phyloP scores from a whole-genome alignment of 2,888 invertebrate genomes.

The Antheraea assamensis region DNA sequence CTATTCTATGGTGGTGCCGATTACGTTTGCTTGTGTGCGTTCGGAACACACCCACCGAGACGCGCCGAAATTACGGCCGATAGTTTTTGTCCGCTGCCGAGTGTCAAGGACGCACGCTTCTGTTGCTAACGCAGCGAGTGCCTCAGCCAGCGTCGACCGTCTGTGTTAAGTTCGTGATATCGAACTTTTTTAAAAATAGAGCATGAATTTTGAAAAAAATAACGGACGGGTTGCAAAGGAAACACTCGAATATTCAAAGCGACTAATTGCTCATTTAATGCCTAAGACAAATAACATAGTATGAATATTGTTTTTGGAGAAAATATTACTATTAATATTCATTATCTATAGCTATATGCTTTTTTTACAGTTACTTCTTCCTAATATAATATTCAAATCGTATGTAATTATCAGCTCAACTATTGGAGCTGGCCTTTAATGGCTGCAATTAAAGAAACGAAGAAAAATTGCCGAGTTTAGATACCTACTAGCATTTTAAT shows the following conservation, averaged over 20 bases:
- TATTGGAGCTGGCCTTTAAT: slow-evolving; percentile 36
- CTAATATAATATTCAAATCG: not conserved
- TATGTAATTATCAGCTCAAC: slow-evolving; percentile 17
- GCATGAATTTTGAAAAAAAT: slow-evolving; percentile 14
- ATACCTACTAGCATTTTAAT: slow-evolving; percentile 30
- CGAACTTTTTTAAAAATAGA: slow-evolving; percentile 21
- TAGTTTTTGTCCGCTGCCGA: slow-evolving; percentile 75
- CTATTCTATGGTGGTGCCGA: slow-evolving; percentile 53
- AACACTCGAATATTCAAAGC: not conserved
- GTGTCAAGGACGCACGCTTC: slow-evolving; percentile 76
- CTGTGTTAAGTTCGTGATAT: slow-evolving; percentile 15
- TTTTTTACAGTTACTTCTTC: not conserved
- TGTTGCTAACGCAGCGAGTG: slow-evolving; percentile 51
- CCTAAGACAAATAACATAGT: not conserved
- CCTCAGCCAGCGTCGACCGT: slow-evolving; percentile 12
- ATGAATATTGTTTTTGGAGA: not conserved
- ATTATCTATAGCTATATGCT: not conserved
- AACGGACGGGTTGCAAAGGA: not conserved
- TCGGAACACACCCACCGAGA: slow-evolving; percentile 71
- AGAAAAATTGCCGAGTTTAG: slow-evolving; percentile 6
- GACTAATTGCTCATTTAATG: not conserved
- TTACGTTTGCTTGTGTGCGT: slow-evolving; percentile 49
- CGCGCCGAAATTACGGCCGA: slow-evolving; percentile 71
- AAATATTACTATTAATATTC: not conserved
- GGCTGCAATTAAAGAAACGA: slow-evolving; percentile 18